Percentiles rank a stretch among this genome's conserved stretches.
phyloP scores from a whole-genome alignment of 2,113 vertebrate genomes.

The Oophaga pumilio region DNA sequence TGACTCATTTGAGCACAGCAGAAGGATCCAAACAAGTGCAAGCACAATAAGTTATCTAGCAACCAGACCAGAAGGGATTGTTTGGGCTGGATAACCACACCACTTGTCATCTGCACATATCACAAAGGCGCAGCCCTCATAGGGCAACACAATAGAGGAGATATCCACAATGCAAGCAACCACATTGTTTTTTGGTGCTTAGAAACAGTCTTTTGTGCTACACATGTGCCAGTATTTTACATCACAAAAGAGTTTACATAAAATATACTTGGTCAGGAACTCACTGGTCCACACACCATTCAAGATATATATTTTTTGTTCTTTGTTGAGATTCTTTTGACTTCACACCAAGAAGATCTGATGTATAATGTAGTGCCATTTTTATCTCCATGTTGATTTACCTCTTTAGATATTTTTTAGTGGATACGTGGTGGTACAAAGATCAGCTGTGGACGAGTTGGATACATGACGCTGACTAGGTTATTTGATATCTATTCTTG shows the following conservation, averaged over 20 bases:
- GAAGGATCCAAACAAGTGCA: neutral
- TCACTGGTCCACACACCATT: neutral
- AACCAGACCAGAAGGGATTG: neutral
- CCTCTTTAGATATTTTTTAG: too few relatives aligned
- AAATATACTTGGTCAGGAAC: neutral
- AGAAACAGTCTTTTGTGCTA: neutral
- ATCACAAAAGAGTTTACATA: constrained; percentile 5
- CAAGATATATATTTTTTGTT: neutral
- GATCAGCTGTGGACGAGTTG: neutral
- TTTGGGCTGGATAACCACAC: neutral
- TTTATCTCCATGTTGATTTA: neutral
- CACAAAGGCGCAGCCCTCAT: neutral
- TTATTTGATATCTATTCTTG: constrained; percentile 9
- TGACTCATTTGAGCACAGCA: neutral
- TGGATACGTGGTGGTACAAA: neutral
- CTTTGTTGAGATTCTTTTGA: neutral
- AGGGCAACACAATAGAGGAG: neutral
- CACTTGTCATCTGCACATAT: neutral
- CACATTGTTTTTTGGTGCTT: neutral
- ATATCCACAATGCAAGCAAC: neutral
- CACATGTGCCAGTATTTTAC: neutral
- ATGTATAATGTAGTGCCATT: neutral
- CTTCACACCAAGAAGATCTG: neutral
- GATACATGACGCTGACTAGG: neutral
- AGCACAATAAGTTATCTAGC: neutral